Base-by-base conservation (phyloP, 2,797 vertebrate genomes). In the Poecilia velifera region DNA sequence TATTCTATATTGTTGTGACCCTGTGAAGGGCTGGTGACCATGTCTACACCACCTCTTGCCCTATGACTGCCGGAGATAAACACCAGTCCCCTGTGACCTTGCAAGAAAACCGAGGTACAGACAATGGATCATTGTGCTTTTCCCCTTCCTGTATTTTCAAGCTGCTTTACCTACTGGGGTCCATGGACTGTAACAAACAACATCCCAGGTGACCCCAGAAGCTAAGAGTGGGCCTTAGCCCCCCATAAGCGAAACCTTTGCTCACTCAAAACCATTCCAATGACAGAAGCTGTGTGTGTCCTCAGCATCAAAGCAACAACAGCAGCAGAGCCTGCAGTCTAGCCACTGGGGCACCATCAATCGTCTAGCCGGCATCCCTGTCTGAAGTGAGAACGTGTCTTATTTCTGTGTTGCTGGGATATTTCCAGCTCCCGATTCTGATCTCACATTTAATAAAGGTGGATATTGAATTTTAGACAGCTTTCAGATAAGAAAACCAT, bases 211-310 rank as follows among this genome's bases (percentile, higher is more conserved):
- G 25, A 46, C 68, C 14, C 25, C 13, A 46, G 68, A 22, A 66
- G 72, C 62, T 73, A 36, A 77, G 39, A 85, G 55, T 73, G 84
- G 76, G 73, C 51, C 79, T 45, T 66, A 79, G 77, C 8, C 45
- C 86, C 76, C 55, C 8, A 64, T 25, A 34, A 72, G 76, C 64
- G 53, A 6, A 66, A 59, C 72, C 80, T 85, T 82, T 88, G 77
- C 83, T 81, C 80, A 51, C 76, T 82, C 85, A 85, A 72, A 78
- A 88, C 85, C 20, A 70, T 77, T 90, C 82, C 86, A 86, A 81
- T 86, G 85, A 90, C 88, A 93, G 88, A 92, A 92, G 84, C 90
- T 88, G 85, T 71, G 86, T 92, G 77, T 92, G 83, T 91, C 84
- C 82, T 83, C 88, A 77, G 82, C 87, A 89, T 91, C 91, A 87